These are phyloP conservation scores for Meda fulgida DNA, from an alignment of 2,797 vertebrate genomes.

Conservation along the genomic window DNA sequence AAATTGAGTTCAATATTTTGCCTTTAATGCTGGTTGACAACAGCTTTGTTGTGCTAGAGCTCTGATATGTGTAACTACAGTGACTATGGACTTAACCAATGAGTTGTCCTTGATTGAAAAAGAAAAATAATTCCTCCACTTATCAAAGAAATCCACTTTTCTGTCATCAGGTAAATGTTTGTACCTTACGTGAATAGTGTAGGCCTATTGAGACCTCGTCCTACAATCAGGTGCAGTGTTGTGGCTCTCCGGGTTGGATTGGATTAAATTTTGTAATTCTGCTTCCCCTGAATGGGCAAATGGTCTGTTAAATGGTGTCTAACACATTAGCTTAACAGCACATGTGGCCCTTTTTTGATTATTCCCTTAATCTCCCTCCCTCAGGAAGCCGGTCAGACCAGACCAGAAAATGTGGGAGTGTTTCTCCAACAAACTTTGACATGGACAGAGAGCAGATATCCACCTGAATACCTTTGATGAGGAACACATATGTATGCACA, in stretches of 20 bases:
- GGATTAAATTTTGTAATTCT: conserved; percentile 48
- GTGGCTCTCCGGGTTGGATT: conserved; percentile 35
- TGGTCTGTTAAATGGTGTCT: conserved; percentile 56
- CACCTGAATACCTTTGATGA: conserved; percentile 9
- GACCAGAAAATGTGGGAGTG: conserved; percentile 21
- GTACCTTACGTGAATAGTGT: conserved; percentile 37
- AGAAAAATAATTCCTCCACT: neutral
- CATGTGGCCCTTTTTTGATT: conserved; percentile 20
- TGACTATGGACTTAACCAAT: neutral
- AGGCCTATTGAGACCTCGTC: conserved; percentile 44
- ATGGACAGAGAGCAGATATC: conserved; percentile 40
- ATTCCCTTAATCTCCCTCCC: conserved; percentile 25
- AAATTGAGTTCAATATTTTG: neutral
- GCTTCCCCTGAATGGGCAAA: conserved; percentile 48
- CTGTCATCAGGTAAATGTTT: conserved; percentile 15
- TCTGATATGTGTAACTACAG: neutral
- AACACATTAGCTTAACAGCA: conserved; percentile 45
- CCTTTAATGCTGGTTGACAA: neutral
- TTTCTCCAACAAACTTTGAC: conserved; percentile 21
- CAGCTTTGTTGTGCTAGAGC: neutral
- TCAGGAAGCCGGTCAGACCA: neutral
- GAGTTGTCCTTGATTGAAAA: neutral
- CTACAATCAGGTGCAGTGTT: conserved; percentile 52
- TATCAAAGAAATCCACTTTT: neutral
- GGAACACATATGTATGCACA: conserved; percentile 12